Base-by-base conservation (phyloP, 2,888 invertebrate genomes). In the Lithophane socia region DNA sequence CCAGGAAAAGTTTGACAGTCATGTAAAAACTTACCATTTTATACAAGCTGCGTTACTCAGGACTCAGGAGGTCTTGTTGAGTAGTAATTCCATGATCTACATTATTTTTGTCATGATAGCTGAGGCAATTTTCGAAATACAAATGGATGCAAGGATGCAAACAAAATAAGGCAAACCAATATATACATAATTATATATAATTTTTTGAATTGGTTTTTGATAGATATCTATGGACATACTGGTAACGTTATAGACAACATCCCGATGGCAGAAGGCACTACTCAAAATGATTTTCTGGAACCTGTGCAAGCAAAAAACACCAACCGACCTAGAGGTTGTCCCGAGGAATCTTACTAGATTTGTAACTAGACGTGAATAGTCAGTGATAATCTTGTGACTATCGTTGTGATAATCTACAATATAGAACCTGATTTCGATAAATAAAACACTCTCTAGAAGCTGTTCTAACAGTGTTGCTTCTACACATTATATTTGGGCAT, bases 241-340 rank as follows among this genome's bases (percentile, higher is more conserved):
- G 21, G 52, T 52, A 52, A 21, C 21, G 52, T 21, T 52, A 52
- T 37, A 16, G 2, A n/a, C 52, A 24, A 37, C 16, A 24, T 13
- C 1, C 1, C 3, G 0, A 18, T 3, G 16, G 3, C 2, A 37
- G 13, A 78, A 37, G 13, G 16, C 10, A 7, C 3, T 10, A 16
- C 3, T 47, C 7, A 18, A 18, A 52, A 52, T 18, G 18, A 60
- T 42, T 42, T 58, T 9, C 0, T 24, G 4, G 24, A 16, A n/a
- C 9, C 9, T 29, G 29, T 13, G 0, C 3, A 16, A 65, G 8
- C 2, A 42, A 56, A 37, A 24, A 24, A 24, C 21, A 9, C 3
- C 2, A 9, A 3, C 0, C 0, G 0, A 61, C 29, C 0, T 2
- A 44, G 16, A 12, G 1, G 1, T 13, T 58, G 1, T 12, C 1